Percentiles rank a stretch among this genome's conserved stretches.
Evolutionary conservation across 2,888 invertebrate species (phyloP).

Genomic region (Dicyrtomina minuta): DNA sequence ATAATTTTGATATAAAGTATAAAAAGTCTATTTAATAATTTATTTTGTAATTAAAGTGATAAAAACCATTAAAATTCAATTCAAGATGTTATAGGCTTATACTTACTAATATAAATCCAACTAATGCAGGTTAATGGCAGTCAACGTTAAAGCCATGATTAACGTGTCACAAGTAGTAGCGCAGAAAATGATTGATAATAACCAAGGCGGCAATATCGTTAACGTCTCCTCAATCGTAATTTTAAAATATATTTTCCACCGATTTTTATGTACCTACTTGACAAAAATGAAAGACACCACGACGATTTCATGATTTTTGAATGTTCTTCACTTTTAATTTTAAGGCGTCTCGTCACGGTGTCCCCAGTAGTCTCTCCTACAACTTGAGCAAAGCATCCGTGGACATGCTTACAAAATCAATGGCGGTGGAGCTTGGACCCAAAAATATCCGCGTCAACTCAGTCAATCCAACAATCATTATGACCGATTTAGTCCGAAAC

Average conservation of each 20-base stretch:
- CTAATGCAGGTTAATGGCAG: slow-evolving; percentile 60
- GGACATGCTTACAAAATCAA: slow-evolving; percentile 65
- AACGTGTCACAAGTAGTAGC: slow-evolving; percentile 79
- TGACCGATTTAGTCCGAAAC: slow-evolving; percentile 80
- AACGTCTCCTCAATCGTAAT: slow-evolving; percentile 41
- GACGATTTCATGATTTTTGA: neutral
- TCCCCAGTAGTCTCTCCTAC: slow-evolving; percentile 37
- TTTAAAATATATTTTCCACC: neutral
- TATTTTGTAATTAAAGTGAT: no score
- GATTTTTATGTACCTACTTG: neutral
- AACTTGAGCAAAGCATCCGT: slow-evolving; percentile 72
- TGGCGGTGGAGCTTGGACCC: slow-evolving; percentile 38
- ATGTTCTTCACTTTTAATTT: no score
- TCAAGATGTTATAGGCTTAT: no score
- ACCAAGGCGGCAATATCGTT: slow-evolving; percentile 38
- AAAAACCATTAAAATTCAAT: no score
- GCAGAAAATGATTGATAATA: slow-evolving; percentile 37
- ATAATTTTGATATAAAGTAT: no score
- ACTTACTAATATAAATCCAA: no score
- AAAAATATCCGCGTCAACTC: slow-evolving; percentile 79
- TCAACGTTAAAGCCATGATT: slow-evolving; percentile 82
- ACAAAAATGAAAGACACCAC: no score
- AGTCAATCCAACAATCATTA: slow-evolving; percentile 88
- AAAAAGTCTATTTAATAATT: no score
- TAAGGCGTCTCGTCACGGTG: slow-evolving; percentile 41